phyloP scores from a whole-genome alignment of 2,797 vertebrate genomes.

The Percopsis omiscomaycus region DNA sequence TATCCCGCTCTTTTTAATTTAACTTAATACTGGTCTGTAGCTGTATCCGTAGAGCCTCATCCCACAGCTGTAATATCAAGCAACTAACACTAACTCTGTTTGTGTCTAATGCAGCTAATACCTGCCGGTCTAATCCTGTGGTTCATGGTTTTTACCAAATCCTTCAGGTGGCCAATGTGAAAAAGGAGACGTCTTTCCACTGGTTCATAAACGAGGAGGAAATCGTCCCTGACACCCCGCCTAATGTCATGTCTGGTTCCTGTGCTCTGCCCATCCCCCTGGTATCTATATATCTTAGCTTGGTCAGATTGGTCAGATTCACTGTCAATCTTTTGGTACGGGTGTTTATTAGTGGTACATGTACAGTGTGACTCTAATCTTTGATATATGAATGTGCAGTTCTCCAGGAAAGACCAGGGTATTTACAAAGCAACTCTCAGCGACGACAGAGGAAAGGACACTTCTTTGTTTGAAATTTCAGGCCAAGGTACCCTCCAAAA shows the following conservation, averaged over 20 bases:
- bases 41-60: too few species aligned
- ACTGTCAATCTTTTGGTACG: not conserved
- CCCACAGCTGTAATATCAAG: too few species aligned
- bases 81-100: not conserved
- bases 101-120: not conserved
- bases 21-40: too few species aligned
- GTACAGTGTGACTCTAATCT: not conserved
- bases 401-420: constrained; percentile 93
- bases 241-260: constrained; percentile 83
- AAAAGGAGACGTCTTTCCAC: constrained; percentile 89
- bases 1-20: too few species aligned
- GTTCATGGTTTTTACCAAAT: not conserved
- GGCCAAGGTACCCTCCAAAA: constrained; percentile 80
- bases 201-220: constrained; percentile 93
- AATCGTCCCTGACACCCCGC: constrained; percentile 74
- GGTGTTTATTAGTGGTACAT: too few species aligned
- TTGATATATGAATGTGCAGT: constrained; percentile 65
- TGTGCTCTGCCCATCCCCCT: constrained; percentile 84
- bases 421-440: constrained; percentile 87
- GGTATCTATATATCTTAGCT: constrained; percentile 66
- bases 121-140: not conserved
- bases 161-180: constrained; percentile 88
- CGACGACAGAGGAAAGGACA: constrained; percentile 92
- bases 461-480: constrained; percentile 84
- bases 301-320: too few species aligned